Conservation (phyloP, 2,888 invertebrate genomes). For the Hedya salicella region DNA sequence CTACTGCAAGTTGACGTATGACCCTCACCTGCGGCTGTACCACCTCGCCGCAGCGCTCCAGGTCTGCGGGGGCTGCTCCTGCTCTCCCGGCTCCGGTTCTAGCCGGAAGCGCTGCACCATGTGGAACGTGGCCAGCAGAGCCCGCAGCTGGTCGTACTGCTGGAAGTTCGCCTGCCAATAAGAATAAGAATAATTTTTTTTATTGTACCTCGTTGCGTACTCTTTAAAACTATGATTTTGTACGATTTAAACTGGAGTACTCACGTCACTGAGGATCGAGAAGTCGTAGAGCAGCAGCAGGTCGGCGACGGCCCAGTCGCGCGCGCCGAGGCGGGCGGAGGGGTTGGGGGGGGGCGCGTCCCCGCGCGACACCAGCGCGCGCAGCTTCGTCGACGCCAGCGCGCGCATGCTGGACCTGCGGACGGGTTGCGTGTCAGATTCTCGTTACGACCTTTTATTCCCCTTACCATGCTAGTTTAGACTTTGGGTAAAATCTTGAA, state of each 20-base stretch:
- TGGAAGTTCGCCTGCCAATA: slow-evolving; percentile 38
- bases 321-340: slow-evolving; percentile 38
- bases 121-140: slow-evolving; percentile 46
- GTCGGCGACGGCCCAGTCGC: slow-evolving; percentile 44
- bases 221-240: no score
- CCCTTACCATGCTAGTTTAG: no score
- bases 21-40: neutral
- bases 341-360: slow-evolving; percentile 34
- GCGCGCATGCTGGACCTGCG: slow-evolving; percentile 13
- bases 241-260: no score
- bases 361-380: slow-evolving; percentile 21
- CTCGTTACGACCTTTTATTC: no score
- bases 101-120: slow-evolving; percentile 8
- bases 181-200: no score
- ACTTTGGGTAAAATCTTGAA: no score
- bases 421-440: neutral
- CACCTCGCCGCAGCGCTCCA: neutral
- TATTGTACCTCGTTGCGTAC: no score
- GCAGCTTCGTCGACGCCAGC: slow-evolving; percentile 1
- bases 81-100: neutral
- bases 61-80: neutral
- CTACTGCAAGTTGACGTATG: no score
- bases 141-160: slow-evolving; percentile 46
- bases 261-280: neutral
- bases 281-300: neutral